Conservation (phyloP, 2,797 vertebrate genomes). For the Muscicapa striata region DNA sequence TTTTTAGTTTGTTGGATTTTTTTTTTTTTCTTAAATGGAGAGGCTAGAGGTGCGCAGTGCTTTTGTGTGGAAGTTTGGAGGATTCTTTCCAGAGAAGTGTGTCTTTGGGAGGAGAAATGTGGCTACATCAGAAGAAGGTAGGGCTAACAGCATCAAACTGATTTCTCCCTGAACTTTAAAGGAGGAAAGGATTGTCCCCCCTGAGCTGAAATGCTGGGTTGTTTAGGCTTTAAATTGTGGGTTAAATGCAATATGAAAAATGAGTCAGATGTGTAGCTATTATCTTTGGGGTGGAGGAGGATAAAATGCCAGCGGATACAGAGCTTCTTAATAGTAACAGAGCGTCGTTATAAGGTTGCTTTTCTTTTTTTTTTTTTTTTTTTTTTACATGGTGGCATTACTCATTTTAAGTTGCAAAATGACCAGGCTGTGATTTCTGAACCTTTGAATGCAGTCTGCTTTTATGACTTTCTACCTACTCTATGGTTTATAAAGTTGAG, state of each 20-base stretch:
- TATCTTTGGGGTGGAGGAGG: slow-evolving; percentile 62
- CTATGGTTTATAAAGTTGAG: slow-evolving; percentile 71
- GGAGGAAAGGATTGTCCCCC: background rate
- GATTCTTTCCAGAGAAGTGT: slow-evolving; percentile 56
- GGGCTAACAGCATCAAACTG: slow-evolving; percentile 11
- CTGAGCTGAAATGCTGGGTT: slow-evolving; percentile 33
- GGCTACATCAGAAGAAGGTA: slow-evolving; percentile 62
- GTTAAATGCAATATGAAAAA: slow-evolving; percentile 64
- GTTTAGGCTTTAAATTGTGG: slow-evolving; percentile 54
- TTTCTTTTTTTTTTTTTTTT: background rate
- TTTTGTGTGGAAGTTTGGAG: slow-evolving; percentile 58
- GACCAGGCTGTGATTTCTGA: slow-evolving; percentile 59
- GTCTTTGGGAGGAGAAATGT: slow-evolving; percentile 48
- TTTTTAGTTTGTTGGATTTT: background rate
- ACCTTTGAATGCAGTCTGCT: slow-evolving; percentile 44
- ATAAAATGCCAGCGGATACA: slow-evolving; percentile 62
- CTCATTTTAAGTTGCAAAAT: slow-evolving; percentile 63
- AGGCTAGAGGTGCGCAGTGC: slow-evolving; percentile 14
- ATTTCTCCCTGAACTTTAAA: background rate
- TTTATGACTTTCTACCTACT: slow-evolving; percentile 77
- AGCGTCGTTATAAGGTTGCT: slow-evolving; percentile 11
- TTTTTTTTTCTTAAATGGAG: slow-evolving; percentile 14
- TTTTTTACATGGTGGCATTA: background rate
- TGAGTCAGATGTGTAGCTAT: slow-evolving; percentile 61
- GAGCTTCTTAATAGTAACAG: slow-evolving; percentile 63